Conservation (phyloP, 1,140 invertebrate species). For the Drosophila pseudoobscura region DNA sequence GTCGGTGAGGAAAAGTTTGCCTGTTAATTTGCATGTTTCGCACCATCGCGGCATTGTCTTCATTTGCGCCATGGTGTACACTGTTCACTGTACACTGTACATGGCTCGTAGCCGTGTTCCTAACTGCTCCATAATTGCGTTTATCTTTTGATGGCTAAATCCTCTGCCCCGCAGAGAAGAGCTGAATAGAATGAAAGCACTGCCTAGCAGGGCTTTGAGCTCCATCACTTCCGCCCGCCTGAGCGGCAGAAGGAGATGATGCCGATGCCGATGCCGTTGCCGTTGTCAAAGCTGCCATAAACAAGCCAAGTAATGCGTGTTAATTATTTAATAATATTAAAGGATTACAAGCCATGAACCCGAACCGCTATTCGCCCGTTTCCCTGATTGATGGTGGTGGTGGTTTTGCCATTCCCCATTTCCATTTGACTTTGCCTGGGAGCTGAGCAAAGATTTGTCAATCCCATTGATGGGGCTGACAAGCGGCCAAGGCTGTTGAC, state of each 20-base stretch:
- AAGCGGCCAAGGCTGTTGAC: constrained; percentile 68
- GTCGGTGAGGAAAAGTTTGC: constrained; percentile 49
- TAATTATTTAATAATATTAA: constrained; percentile 80
- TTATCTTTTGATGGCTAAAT: constrained; percentile 78
- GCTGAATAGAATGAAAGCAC: constrained; percentile 14
- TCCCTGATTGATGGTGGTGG: constrained; percentile 40
- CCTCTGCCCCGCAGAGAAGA: constrained; percentile 17
- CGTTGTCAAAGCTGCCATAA: constrained; percentile 55
- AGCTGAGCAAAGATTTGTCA: constrained; percentile 38
- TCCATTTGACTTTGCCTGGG: constrained; percentile 35
- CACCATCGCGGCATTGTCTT: constrained; percentile 61
- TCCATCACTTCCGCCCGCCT: constrained; percentile 19
- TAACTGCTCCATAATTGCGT: constrained; percentile 69
- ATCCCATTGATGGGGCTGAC: constrained; percentile 53
- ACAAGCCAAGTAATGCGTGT: constrained; percentile 69
- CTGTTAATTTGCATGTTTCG: constrained; percentile 76
- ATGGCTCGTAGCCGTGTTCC: constrained; percentile 14
- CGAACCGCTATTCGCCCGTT: constrained; percentile 26
- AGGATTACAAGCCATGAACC: constrained; percentile 66
- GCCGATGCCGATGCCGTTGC: neutral
- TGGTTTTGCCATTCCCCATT: neutral
- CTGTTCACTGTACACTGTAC: neutral
- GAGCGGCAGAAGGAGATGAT: constrained; percentile 6
- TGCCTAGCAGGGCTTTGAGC: constrained; percentile 9
- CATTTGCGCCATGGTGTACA: constrained; percentile 7